Conservation (phyloP, 2,888 invertebrate genomes). For the Petrolisthes manimaculis region DNA sequence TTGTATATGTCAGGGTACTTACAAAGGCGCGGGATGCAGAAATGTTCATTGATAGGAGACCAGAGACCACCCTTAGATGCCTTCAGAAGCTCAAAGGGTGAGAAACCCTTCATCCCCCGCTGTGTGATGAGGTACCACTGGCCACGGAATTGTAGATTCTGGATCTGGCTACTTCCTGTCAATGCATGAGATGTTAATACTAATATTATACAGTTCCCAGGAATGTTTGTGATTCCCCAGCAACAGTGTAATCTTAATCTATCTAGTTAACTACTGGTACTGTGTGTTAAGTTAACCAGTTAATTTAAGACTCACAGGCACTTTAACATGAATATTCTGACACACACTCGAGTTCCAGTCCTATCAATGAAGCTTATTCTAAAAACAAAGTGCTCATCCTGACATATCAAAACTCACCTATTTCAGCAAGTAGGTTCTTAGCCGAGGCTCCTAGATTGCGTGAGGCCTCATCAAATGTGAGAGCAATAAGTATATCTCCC, state of each 20-base stretch:
- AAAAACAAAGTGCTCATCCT: no score
- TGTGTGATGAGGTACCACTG: slow-evolving; percentile 74
- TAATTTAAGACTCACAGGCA: no score
- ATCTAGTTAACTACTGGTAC: no score
- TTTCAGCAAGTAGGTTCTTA: slow-evolving; percentile 72
- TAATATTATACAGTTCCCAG: no score
- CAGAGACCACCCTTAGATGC: slow-evolving; percentile 68
- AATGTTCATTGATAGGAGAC: slow-evolving; percentile 70
- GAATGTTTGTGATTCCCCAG: no score
- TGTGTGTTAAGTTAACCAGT: no score
- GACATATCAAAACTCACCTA: slow-evolving; percentile 69
- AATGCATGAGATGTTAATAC: not conserved
- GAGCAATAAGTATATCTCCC: slow-evolving; percentile 73
- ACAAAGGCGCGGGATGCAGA: slow-evolving; percentile 72
- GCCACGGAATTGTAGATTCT: slow-evolving; percentile 74
- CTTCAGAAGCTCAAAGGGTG: slow-evolving; percentile 71
- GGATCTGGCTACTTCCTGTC: slow-evolving; percentile 72
- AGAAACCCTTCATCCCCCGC: slow-evolving; percentile 73
- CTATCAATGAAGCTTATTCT: no score
- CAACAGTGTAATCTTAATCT: no score
- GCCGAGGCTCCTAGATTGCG: slow-evolving; percentile 73
- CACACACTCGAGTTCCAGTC: no score
- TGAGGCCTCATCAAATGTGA: slow-evolving; percentile 74
- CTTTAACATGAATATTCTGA: no score
- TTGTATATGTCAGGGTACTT: slow-evolving; percentile 55